Base-by-base conservation (phyloP, 2,113 vertebrate genomes). In the Oreotrochilus melanogaster region DNA sequence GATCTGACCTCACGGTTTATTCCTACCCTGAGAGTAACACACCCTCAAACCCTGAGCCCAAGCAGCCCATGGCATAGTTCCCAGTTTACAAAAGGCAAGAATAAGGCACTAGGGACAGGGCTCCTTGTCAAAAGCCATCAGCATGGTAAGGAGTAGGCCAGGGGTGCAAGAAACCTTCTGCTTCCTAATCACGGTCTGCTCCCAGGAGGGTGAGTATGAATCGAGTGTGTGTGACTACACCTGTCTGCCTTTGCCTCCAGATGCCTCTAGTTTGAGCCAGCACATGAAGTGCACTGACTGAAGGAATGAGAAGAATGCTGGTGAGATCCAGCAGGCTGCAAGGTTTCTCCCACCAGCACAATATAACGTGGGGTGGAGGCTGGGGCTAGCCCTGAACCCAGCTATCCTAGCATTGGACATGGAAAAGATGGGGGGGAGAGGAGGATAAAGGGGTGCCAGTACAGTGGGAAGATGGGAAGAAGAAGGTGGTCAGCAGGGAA, bases 371-470 rank as follows among this genome's bases (percentile, higher is more conserved):
- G 4, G 18, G 10, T 7, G 21, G 89, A 70, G 37, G 24, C 30
- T 37, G 60, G 10, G 18, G 11, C 5, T 28, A 47, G 28, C 47
- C 18, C 39, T 57, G 33, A 18, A 18, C 31, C 18, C 28, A 33
- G 24, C 13, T 78, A 30, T 23, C 54, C 70, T 21, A 27, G 27
- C 11, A 12, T 35, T 73, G 65, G 16, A 22, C 6, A 12, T 0
- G 0, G 14, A 35, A 35, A 72, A 39, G 30, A 21, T 10, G 11
- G 3, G 6, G 0, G 11, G 4, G 12, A 30, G 60, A 61, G 11
- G 31, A 4, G 0, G 11, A 5, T 14, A n/a, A 56, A 65, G 11
- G 31, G 5, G 11, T 54, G 28, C 33, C 1, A 14, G 11, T 2
- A 0, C 7, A 0, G 18, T 39, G 42, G 33, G 18, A 94, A 71